Percentiles rank a stretch among this genome's conserved stretches.
phyloP scores from a whole-genome alignment of 2,888 invertebrate species.

The Himalopsyche kuldschensis region DNA sequence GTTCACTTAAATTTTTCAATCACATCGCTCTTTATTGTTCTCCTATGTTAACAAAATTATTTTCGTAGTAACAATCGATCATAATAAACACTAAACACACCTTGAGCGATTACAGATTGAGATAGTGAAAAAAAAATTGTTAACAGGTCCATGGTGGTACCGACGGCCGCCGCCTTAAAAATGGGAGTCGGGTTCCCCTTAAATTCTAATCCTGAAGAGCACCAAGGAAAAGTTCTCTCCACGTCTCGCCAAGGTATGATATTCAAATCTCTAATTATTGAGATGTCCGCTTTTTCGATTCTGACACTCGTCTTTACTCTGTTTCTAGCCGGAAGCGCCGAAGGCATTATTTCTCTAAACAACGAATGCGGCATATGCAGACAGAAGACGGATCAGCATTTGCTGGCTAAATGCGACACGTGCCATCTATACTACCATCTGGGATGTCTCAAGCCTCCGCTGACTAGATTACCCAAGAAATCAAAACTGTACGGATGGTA shows the following conservation, averaged over 20 bases:
- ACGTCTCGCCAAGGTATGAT: conserved; percentile 60
- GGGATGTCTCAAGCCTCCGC: conserved; percentile 91
- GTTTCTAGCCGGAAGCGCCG: conserved; percentile 46
- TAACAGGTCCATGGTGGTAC: conserved; percentile 69
- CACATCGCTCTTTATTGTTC: not conserved
- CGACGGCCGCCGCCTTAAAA: conserved; percentile 81
- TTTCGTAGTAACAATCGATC: no score
- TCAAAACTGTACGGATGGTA: conserved; percentile 93
- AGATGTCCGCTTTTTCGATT: not conserved
- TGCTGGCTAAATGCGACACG: conserved; percentile 92
- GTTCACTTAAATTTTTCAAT: no score
- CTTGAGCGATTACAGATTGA: no score
- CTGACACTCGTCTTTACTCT: not conserved
- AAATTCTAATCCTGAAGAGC: conserved; percentile 71
- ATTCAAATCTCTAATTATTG: not conserved
- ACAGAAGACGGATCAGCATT: conserved; percentile 86
- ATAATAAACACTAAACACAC: no score
- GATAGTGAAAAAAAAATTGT: not conserved
- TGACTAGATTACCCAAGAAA: conserved; percentile 93
- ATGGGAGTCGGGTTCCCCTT: conserved; percentile 86
- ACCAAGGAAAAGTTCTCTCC: conserved; percentile 68
- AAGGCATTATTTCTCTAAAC: conserved; percentile 51
- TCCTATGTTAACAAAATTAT: not conserved
- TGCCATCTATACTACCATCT: conserved; percentile 92
- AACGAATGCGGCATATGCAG: conserved; percentile 88